Conservation (phyloP, 2,797 vertebrate species). For the Myotis vivesi region DNA sequence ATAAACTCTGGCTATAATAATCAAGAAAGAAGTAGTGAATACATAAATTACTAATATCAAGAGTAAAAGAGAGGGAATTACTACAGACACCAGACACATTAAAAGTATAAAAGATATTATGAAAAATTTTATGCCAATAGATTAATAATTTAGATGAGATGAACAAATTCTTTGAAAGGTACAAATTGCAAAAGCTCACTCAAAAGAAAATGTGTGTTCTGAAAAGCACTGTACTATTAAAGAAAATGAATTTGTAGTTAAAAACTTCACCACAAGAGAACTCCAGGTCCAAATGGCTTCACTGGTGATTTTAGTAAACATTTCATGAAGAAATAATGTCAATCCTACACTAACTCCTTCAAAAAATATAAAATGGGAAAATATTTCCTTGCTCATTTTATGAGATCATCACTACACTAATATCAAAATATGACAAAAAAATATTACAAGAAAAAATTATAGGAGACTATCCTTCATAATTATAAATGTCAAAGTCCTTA, state of each 20-base stretch:
- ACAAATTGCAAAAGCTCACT: neutral
- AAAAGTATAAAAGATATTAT: neutral
- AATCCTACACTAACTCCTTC: neutral
- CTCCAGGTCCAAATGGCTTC: neutral
- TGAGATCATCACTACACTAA: neutral
- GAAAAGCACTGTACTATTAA: neutral
- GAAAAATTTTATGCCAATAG: neutral
- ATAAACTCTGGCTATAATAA: neutral
- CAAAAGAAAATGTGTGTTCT: neutral
- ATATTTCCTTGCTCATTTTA: neutral
- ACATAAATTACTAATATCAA: neutral
- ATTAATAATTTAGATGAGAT: neutral
- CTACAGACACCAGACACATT: neutral
- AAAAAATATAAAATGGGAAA: neutral
- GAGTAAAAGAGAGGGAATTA: neutral
- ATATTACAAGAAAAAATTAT: neutral
- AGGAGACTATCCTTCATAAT: neutral
- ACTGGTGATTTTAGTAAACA: neutral
- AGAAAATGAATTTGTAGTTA: neutral
- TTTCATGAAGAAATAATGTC: neutral
- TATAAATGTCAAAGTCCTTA: neutral
- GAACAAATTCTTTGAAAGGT: neutral
- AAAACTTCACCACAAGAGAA: conserved; percentile 5
- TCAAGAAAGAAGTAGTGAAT: neutral
- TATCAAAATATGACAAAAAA: conserved; percentile 10